Conservation (phyloP, 2,113 vertebrate species). For the Psittacula cyanocephala region DNA sequence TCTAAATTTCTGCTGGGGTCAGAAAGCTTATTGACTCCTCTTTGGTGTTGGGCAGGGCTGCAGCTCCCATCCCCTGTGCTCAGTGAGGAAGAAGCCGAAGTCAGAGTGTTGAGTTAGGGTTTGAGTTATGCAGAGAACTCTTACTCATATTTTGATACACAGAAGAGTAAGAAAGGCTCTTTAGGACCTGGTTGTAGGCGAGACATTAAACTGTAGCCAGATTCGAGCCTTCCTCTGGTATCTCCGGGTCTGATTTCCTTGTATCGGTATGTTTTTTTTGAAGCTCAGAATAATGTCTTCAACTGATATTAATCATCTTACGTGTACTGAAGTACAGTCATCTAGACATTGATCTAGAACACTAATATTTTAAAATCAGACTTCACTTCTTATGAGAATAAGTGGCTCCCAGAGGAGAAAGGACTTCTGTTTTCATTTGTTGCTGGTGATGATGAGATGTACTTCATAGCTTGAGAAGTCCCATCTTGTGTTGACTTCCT, state of each 20-base stretch:
- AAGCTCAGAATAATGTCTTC: neutral
- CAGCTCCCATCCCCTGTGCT: neutral
- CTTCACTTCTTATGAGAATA: slow-evolving; percentile 2
- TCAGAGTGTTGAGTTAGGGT: neutral
- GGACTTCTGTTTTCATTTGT: slow-evolving; percentile 27
- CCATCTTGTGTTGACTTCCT: neutral
- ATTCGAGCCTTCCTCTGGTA: neutral
- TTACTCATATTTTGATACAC: neutral
- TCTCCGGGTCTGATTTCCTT: neutral
- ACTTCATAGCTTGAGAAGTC: neutral
- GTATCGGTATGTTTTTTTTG: neutral
- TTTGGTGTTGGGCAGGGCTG: fast-evolving
- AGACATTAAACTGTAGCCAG: neutral
- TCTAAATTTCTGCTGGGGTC: neutral
- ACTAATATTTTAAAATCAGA: slow-evolving; percentile 16
- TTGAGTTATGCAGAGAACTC: neutral
- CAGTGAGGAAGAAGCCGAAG: neutral
- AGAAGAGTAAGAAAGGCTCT: neutral
- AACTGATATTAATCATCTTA: neutral
- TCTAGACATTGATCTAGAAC: neutral
- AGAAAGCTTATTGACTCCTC: neutral
- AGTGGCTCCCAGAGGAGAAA: slow-evolving; percentile 20
- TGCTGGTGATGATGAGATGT: neutral
- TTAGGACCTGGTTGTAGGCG: fast-evolving
- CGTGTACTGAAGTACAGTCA: neutral